A percentile compares a stretch with the other conserved stretches of the same genome.
Evolutionary conservation across 2,888 invertebrate species (phyloP).

Genomic region (Drosophila stalkeri): DNA sequence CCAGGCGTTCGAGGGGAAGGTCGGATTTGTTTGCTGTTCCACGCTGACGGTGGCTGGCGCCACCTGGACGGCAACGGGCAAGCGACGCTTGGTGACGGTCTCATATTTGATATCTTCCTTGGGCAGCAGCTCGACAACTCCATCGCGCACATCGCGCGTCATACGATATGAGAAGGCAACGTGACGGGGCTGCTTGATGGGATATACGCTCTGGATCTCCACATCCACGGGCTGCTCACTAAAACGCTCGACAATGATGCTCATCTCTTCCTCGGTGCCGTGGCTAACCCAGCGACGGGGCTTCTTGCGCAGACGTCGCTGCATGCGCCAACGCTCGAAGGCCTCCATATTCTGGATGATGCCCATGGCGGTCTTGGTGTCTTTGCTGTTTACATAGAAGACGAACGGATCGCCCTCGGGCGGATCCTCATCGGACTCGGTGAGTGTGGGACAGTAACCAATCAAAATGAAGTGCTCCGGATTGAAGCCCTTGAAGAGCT

Average conservation of each 20-base stretch:
- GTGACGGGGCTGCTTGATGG: constrained; percentile 85
- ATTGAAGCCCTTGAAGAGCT: constrained; percentile 83
- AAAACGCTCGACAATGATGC: constrained; percentile 86
- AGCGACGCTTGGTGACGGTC: constrained; percentile 87
- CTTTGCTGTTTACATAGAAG: constrained; percentile 87
- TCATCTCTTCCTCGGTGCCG: constrained; percentile 89
- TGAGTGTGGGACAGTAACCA: constrained; percentile 89
- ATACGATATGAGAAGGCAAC: constrained; percentile 86
- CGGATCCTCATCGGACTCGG: constrained; percentile 85
- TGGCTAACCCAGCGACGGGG: constrained; percentile 87
- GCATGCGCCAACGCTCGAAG: constrained; percentile 85
- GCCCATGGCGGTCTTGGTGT: constrained; percentile 85
- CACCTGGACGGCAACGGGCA: constrained; percentile 87
- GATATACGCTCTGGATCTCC: constrained; percentile 89
- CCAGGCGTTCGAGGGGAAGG: constrained; percentile 89
- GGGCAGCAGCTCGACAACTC: constrained; percentile 89
- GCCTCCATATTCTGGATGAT: constrained; percentile 87
- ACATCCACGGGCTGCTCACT: constrained; percentile 88
- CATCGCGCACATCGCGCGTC: constrained; percentile 88
- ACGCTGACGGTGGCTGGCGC: constrained; percentile 85
- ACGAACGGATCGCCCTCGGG: constrained; percentile 89
- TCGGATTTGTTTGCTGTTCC: constrained; percentile 89
- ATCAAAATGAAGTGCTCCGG: constrained; percentile 86
- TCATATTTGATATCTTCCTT: constrained; percentile 86
- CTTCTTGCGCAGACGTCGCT: constrained; percentile 87